Evolutionary conservation across 2,888 invertebrate genomes (phyloP).

Genomic region (Linnaemya vulpina): DNA sequence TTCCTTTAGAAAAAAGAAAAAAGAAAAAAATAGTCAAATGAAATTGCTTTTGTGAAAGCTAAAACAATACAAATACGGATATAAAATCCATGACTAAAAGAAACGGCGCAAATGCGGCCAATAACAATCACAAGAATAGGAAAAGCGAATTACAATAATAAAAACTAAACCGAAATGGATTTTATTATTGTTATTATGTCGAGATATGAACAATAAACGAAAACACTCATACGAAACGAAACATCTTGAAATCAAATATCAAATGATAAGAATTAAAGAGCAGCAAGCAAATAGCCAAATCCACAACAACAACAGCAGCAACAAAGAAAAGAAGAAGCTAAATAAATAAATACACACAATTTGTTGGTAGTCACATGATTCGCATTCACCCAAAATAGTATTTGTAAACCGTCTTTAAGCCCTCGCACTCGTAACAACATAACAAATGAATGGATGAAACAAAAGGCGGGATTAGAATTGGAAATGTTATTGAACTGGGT

Average conservation of each 20-base stretch:
- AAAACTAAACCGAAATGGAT: constrained; percentile 61
- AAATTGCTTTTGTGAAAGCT: constrained; percentile 65
- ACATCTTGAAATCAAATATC: no score
- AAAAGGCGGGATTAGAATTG: constrained; percentile 60
- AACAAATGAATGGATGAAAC: constrained; percentile 42
- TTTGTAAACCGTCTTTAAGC: constrained; percentile 52
- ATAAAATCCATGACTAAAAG: constrained; percentile 37
- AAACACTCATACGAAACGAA: constrained; percentile 36
- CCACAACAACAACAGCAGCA: constrained; percentile 24
- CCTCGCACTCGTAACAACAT: constrained; percentile 35
- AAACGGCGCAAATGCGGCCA: constrained; percentile 48
- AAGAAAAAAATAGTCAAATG: constrained; percentile 76
- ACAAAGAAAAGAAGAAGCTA: no score
- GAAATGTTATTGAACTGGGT: constrained; percentile 63
- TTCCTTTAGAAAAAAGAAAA: constrained; percentile 75
- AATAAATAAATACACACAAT: constrained; percentile 44
- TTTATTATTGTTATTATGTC: constrained; percentile 61
- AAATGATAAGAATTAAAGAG: constrained; percentile 40
- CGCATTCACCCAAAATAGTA: constrained; percentile 34
- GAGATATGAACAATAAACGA: constrained; percentile 39
- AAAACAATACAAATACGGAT: constrained; percentile 62
- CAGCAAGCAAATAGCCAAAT: constrained; percentile 10
- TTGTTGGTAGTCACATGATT: constrained; percentile 35
- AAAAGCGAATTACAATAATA: constrained; percentile 32
- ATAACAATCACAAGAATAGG: constrained; percentile 39